phyloP scores from a whole-genome alignment of 1,140 invertebrate genomes.

The Drosophila funebris region DNA sequence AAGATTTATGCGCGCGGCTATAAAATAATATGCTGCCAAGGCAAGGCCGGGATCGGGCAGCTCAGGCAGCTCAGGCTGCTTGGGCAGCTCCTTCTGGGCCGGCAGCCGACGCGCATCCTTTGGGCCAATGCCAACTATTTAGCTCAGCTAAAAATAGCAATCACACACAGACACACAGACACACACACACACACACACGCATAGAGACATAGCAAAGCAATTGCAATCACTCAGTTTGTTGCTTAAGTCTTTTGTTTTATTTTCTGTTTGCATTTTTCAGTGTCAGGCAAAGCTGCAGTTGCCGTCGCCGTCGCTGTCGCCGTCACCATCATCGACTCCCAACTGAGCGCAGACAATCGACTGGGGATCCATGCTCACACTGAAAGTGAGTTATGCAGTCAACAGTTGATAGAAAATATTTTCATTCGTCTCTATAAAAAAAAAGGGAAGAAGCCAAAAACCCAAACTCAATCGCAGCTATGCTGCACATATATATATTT shows the following conservation, averaged over 20 bases:
- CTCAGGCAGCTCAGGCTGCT: constrained; percentile 16
- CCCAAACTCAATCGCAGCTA: constrained; percentile 18
- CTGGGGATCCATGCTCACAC: constrained; percentile 48
- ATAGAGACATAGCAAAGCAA: constrained; percentile 56
- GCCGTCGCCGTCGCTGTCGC: constrained; percentile 6
- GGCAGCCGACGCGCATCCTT: constrained; percentile 53
- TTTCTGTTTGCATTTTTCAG: constrained; percentile 81
- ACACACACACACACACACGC: constrained; percentile 20
- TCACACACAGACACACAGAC: constrained; percentile 17
- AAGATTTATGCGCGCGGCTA: constrained; percentile 80
- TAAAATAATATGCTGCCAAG: constrained; percentile 82
- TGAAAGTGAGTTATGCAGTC: constrained; percentile 75
- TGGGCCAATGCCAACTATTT: constrained; percentile 80
- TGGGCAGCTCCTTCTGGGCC: constrained; percentile 46
- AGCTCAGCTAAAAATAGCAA: constrained; percentile 72
- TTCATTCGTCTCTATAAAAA: constrained; percentile 29
- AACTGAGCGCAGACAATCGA: constrained; percentile 51
- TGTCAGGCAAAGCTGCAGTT: no score
- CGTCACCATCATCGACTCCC: constrained; percentile 11
- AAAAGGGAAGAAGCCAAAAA: not conserved
- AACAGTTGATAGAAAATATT: constrained; percentile 76
- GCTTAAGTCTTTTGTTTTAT: constrained; percentile 82
- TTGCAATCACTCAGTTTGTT: constrained; percentile 82
- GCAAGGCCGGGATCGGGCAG: constrained; percentile 39
- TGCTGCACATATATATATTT: constrained; percentile 55